phyloP scores from a whole-genome alignment of 2,797 vertebrate species.

The Podarcis lilfordi region DNA sequence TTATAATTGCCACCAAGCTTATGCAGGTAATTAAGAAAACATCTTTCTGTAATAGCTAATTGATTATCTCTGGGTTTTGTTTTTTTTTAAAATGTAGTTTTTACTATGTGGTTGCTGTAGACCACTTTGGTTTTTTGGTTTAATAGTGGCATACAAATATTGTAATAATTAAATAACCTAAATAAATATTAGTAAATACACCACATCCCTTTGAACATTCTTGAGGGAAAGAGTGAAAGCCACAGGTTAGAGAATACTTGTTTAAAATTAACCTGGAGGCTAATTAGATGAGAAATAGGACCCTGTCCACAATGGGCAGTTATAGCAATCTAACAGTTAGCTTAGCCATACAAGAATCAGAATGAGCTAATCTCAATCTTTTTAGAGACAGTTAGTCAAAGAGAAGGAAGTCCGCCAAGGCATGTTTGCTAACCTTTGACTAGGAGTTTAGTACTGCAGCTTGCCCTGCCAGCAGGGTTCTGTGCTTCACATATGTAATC shows the following conservation, averaged over 20 bases:
- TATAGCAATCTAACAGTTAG: not conserved
- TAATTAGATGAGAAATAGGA: not conserved
- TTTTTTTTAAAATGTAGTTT: no score
- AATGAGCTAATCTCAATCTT: not conserved
- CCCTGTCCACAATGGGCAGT: not conserved
- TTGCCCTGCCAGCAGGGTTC: conserved; percentile 94
- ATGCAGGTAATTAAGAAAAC: no score
- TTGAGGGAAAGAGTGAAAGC: not conserved
- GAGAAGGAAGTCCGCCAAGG: conserved; percentile 21
- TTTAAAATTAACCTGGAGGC: not conserved
- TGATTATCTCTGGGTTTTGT: no score
- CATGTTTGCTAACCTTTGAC: conserved; percentile 91
- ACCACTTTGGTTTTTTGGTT: no score
- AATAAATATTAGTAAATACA: no score
- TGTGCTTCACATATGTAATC: conserved; percentile 97
- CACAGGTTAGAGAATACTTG: not conserved
- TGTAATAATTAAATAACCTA: not conserved
- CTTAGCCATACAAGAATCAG: not conserved
- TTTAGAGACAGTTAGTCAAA: not conserved
- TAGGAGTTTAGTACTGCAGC: conserved; percentile 92
- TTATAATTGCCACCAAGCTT: no score
- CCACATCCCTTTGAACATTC: not conserved
- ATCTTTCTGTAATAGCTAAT: no score
- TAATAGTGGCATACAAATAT: not conserved
- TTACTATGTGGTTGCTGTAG: no score